These are phyloP conservation scores for Echiichthys vipera DNA, from an alignment of 2,797 vertebrate genomes.

Conservation along the genomic window DNA sequence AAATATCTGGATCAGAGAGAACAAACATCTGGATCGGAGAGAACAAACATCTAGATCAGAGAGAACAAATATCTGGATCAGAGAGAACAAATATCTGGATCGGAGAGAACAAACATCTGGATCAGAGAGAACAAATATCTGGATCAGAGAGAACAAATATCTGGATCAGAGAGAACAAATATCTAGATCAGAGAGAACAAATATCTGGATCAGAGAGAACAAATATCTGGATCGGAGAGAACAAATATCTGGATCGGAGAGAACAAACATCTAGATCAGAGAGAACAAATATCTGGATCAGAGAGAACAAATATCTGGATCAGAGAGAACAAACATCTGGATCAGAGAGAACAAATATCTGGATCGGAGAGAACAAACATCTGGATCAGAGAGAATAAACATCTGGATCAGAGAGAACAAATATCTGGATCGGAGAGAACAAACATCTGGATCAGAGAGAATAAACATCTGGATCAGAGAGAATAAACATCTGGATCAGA, in stretches of 20 bases:
- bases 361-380: constrained; percentile 18
- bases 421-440: neutral
- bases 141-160: neutral
- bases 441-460: neutral
- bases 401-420: neutral
- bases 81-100: neutral
- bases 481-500: constrained; percentile 50
- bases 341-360: constrained; percentile 90
- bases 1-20: neutral
- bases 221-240: neutral
- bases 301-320: neutral
- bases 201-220: constrained; percentile 85
- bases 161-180: neutral
- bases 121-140: neutral
- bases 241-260: neutral
- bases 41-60: constrained; percentile 91
- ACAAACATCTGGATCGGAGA: constrained; percentile 81
- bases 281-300: neutral
- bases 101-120: neutral
- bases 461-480: neutral
- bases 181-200: constrained; percentile 82
- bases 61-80: neutral
- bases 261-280: neutral
- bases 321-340: constrained; percentile 50
- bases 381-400: neutral